phyloP scores from a whole-genome alignment of 2,797 vertebrate genomes.

The Darevskia nairensis region DNA sequence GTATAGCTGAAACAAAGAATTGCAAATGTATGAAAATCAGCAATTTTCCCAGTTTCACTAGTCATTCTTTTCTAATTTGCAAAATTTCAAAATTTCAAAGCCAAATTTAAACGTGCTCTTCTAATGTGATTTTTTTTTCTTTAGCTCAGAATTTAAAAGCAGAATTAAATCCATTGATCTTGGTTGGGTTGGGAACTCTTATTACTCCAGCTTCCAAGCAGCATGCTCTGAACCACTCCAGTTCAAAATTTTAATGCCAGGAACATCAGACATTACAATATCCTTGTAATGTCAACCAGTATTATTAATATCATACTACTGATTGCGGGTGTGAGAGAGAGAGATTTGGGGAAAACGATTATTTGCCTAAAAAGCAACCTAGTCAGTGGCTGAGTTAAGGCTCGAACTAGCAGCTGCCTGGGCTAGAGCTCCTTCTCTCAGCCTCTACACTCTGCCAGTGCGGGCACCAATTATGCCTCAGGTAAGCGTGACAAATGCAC shows the following conservation, averaged over 20 bases:
- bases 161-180: not conserved
- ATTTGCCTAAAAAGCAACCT: not conserved
- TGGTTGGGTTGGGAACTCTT: too few relatives aligned
- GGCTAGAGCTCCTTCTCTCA: not conserved
- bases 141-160: not conserved
- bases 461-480: not conserved
- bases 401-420: not conserved
- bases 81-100: not conserved
- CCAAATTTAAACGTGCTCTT: not conserved
- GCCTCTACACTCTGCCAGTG: not conserved
- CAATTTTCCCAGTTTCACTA: not conserved
- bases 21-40: slow-evolving; percentile 31
- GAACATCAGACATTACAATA: not conserved
- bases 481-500: not conserved
- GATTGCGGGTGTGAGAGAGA: not conserved
- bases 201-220: not conserved
- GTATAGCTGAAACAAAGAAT: not conserved
- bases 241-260: not conserved
- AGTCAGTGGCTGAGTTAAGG: not conserved
- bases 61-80: not conserved
- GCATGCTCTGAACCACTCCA: not conserved
- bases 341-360: not conserved
- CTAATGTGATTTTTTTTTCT: not conserved
- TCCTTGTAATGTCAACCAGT: not conserved
- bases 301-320: not conserved